Evolutionary conservation across 2,888 invertebrate species (phyloP).

Genomic region (Lasioglossum pauxillum): DNA sequence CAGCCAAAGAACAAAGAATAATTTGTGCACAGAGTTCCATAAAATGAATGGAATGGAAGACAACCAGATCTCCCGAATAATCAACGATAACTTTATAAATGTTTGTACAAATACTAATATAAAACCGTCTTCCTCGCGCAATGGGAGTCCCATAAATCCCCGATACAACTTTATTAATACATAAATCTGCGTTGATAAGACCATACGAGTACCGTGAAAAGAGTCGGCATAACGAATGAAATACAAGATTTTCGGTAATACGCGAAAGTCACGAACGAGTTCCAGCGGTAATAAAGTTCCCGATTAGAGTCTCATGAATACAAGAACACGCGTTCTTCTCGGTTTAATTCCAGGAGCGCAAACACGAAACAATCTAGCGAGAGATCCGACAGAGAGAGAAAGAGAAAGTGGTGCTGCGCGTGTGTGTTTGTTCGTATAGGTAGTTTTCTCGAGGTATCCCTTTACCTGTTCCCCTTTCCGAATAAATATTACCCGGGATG

Average conservation of each 20-base stretch:
- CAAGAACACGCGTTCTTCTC: slow-evolving; percentile 1
- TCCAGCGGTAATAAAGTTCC: neutral
- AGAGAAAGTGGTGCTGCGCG: neutral
- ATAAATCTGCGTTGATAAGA: neutral
- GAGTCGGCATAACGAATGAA: neutral
- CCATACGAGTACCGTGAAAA: neutral
- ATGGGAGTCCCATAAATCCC: neutral
- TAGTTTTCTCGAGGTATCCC: slow-evolving; percentile 50
- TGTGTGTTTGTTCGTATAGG: neutral
- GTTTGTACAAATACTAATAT: neutral
- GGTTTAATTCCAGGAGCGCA: neutral
- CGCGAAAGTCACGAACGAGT: neutral
- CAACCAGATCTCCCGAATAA: neutral
- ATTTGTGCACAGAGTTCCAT: neutral
- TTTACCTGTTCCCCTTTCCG: slow-evolving; percentile 54
- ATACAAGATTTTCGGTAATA: slow-evolving; percentile 11
- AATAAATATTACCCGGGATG: slow-evolving; percentile 76
- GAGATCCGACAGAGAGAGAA: neutral
- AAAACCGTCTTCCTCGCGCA: neutral
- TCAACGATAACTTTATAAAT: neutral
- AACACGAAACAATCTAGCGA: neutral
- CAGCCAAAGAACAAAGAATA: neutral
- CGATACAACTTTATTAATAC: neutral
- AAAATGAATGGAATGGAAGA: neutral
- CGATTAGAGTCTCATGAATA: slow-evolving; percentile 18